Evolutionary conservation across 2,888 invertebrate genomes (phyloP).

Genomic region (Dastarcus helophoroides): DNA sequence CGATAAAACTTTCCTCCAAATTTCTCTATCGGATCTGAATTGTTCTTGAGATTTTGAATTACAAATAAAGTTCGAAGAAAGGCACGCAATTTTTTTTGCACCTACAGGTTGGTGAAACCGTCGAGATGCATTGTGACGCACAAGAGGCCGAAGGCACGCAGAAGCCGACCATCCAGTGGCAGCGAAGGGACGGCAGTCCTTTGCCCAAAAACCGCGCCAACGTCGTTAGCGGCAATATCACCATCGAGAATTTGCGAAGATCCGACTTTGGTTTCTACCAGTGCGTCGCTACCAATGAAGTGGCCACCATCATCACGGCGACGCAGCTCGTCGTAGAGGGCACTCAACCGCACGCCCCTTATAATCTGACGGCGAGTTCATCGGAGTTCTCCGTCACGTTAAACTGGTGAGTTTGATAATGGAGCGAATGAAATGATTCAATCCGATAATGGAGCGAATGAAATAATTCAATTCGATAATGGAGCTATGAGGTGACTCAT

Average conservation of each 20-base stretch:
- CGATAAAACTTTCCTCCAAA: too few relatives aligned
- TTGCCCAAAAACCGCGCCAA: constrained; percentile 72
- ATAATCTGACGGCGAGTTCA: constrained; percentile 77
- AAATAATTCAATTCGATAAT: too few relatives aligned
- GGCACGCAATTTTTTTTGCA: too few relatives aligned
- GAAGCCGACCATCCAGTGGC: constrained; percentile 84
- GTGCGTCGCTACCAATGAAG: constrained; percentile 90
- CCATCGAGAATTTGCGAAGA: constrained; percentile 74
- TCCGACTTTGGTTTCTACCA: constrained; percentile 93
- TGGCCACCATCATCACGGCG: constrained; percentile 85
- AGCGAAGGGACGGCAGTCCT: constrained; percentile 70
- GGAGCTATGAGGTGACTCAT: too few relatives aligned
- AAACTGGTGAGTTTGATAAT: constrained; percentile 36
- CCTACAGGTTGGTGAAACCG: constrained; percentile 73
- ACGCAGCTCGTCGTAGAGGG: constrained; percentile 86
- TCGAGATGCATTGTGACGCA: constrained; percentile 92
- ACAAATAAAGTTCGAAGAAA: too few relatives aligned
- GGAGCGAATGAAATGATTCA: too few relatives aligned
- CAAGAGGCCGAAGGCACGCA: constrained; percentile 86
- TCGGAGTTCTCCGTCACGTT: constrained; percentile 84
- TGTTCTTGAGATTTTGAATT: too few relatives aligned
- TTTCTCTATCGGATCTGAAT: too few relatives aligned
- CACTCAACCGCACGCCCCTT: constrained; percentile 94
- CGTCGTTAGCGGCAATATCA: constrained; percentile 78
- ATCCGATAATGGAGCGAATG: too few relatives aligned